These are phyloP conservation scores for Sacculina carcini DNA, from an alignment of 2,888 invertebrate genomes.

Conservation along the genomic window DNA sequence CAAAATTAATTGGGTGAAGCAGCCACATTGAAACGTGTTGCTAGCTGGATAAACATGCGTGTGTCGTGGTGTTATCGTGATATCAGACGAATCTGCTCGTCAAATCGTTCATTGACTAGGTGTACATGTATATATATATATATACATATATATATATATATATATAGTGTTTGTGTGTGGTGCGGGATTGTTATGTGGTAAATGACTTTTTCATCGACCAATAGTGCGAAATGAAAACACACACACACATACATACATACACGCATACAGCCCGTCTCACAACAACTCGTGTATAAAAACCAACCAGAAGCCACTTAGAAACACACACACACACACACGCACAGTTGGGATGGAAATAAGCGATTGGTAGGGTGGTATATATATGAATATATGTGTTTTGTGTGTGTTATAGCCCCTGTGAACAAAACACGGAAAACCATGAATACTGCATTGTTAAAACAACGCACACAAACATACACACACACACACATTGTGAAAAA, in stretches of 20 bases:
- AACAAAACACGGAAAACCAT: background rate
- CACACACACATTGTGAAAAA: no score
- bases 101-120: background rate
- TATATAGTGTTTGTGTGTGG: background rate
- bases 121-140: background rate
- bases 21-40: background rate
- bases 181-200: no score
- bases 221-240: background rate
- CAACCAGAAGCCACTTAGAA: background rate
- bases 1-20: background rate
- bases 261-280: background rate
- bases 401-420: background rate
- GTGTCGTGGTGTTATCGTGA: background rate
- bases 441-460: no score
- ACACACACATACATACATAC: background rate
- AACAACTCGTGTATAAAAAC: background rate
- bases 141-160: constrained; percentile 3
- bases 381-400: background rate
- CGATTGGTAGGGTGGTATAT: background rate
- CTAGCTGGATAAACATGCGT: background rate
- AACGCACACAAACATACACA: no score
- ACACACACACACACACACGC: background rate
- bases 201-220: no score
- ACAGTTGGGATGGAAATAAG: no score
- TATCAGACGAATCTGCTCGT: background rate